Evolutionary conservation across 2,888 invertebrate genomes (phyloP), one percentile per base, ranked within the genome.

Genomic region (Nephrotoma appendiculata): DNA sequence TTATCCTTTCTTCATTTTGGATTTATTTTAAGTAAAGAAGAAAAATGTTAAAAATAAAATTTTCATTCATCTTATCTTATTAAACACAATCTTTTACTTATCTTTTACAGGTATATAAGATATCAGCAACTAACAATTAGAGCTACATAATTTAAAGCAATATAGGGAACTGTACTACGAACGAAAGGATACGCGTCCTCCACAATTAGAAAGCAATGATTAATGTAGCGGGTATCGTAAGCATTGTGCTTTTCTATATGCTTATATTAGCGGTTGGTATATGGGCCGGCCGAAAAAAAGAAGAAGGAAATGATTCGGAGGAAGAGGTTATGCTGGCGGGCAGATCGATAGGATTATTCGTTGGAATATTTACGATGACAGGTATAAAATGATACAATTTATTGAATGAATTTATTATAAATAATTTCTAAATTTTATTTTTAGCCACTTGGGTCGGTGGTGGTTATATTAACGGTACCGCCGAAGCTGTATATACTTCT

Each of bases 241-340:
- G 99, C 89, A 98, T 99, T 92, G 94, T 98, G 90, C 93, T 99
- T 89, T 99, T 99, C 93, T 99, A 99, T 94, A 92, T 98, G 90
- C 94, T 99, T 89, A 99, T 99, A 92, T 93, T 99, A 91, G 95
- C 94, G 84, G 98, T 99, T 89, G 99, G 99, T 89, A 96, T 99
- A 91, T 99, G 98, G 98, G 99, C 99, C 9, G 99, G 95, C 43
- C 94, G 98, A 89, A 99, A 99, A 93, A 98, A 98, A 91, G 95
- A 96, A 88, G 92, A 94, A 6, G 96, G 96, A 89, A 96, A 97
- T 92, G 96, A 96, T 92, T 97, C 97, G 86, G 97, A 97, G 91
- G 99, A 99, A 92, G 99, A 99, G 92, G 98, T 99, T 87, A 99
- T 99, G 99, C 92, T 99, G 91, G 99, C 99, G 0, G 99, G 99